Conservation (phyloP, 2,888 invertebrate species). For the Polydrusus cervinus region DNA sequence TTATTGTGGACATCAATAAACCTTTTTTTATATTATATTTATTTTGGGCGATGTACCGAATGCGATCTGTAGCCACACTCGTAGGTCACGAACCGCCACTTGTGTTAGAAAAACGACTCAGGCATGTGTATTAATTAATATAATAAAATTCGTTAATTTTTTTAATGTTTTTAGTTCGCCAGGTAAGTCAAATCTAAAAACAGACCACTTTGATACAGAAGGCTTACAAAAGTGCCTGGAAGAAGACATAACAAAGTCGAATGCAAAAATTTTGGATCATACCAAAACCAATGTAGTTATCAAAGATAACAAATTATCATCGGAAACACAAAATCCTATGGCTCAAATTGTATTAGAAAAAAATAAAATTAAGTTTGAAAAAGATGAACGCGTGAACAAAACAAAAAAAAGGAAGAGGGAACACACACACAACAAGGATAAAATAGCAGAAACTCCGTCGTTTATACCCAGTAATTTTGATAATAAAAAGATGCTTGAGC, state of each 20-base stretch:
- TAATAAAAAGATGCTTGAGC: not conserved
- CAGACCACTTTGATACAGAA: conserved; percentile 25
- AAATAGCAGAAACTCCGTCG: not conserved
- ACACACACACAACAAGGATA: not conserved
- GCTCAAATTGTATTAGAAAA: not conserved
- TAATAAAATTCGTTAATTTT: too few relatives aligned
- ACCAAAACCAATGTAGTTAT: not conserved
- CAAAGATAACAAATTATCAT: too few relatives aligned
- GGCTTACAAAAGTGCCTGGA: conserved; percentile 40
- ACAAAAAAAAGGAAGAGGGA: not conserved
- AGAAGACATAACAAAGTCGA: conserved; percentile 8
- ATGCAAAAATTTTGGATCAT: not conserved
- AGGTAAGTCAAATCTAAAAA: not conserved
- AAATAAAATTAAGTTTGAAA: not conserved
- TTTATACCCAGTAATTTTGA: not conserved
- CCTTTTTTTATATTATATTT: too few relatives aligned
- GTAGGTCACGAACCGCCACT: too few relatives aligned
- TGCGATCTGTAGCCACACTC: too few relatives aligned
- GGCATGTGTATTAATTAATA: too few relatives aligned
- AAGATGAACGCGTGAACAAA: not conserved
- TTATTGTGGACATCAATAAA: too few relatives aligned
- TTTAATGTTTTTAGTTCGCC: conserved; percentile 8
- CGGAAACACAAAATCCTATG: too few relatives aligned
- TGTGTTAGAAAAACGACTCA: too few relatives aligned
- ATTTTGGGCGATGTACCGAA: too few relatives aligned